A percentile compares a stretch with the other conserved stretches of the same genome.
phyloP scores from a whole-genome alignment of 64 coral and sea anemone genomes.

The Dendrophyllia cribrosa region DNA sequence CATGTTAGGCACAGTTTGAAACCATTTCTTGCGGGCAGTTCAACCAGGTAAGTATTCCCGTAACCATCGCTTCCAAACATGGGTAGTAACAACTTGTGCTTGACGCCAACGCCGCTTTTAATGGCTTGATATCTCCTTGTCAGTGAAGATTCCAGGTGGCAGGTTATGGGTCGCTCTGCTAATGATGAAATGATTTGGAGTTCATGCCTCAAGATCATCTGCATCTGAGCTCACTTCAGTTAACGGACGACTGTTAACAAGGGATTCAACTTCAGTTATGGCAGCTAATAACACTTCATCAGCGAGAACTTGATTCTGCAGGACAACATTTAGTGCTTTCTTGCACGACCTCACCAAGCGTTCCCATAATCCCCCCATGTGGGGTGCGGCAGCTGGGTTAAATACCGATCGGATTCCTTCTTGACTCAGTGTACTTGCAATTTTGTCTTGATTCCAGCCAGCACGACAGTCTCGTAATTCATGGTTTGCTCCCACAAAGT shows the following conservation, averaged over 20 bases:
- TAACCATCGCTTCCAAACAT: too few species aligned
- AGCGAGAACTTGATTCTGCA: constrained; percentile 4
- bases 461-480: too few species aligned
- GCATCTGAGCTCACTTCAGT: neutral
- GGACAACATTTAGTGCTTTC: constrained; percentile 8
- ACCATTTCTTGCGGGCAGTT: too few species aligned
- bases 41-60: too few species aligned
- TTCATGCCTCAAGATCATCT: neutral
- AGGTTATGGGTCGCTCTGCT: too few species aligned
- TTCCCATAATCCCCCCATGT: neutral
- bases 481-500: too few species aligned
- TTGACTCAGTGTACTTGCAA: neutral
- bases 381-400: neutral
- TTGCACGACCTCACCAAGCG: constrained; percentile 1
- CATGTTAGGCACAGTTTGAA: too few species aligned
- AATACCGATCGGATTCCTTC: neutral
- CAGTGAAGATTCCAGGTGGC: too few species aligned
- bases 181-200: neutral
- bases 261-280: neutral
- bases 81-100: too few species aligned
- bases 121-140: too few species aligned
- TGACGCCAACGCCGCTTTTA: too few species aligned
- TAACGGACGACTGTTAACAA: too few species aligned
- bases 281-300: neutral
- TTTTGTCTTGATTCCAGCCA: neutral